Percentiles rank a stretch among this genome's conserved stretches.
These are phyloP conservation scores for Kryphioiulus occultus DNA, from an alignment of 2,888 invertebrate species.

Conservation along the genomic window DNA sequence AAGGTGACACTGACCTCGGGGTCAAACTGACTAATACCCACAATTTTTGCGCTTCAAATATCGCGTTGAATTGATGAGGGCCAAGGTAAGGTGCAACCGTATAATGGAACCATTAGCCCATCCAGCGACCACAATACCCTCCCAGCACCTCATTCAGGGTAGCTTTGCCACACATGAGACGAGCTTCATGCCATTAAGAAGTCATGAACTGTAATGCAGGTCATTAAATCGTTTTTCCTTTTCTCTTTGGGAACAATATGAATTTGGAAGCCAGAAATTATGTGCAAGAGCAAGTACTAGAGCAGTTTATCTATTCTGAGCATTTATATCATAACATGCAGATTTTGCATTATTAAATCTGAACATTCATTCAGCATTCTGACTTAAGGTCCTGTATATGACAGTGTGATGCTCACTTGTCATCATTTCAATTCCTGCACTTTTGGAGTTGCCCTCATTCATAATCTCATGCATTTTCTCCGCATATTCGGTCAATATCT, in stretches of 20 bases:
- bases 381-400: too few relatives aligned
- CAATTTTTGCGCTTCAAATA: slow-evolving; percentile 9
- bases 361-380: too few relatives aligned
- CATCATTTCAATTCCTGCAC: neutral
- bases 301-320: too few relatives aligned
- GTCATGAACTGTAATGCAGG: neutral
- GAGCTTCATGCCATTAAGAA: neutral
- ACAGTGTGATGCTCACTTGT: neutral
- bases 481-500: slow-evolving; percentile 35
- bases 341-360: too few relatives aligned
- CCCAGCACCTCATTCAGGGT: neutral
- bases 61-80: neutral
- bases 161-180: slow-evolving; percentile 1
- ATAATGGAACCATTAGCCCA: slow-evolving; percentile 7
- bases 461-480: slow-evolving; percentile 30
- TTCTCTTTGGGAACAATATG: too few relatives aligned
- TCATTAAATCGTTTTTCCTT: neutral
- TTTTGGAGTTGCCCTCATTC: neutral
- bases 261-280: too few relatives aligned
- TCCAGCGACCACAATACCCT: neutral
- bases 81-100: neutral
- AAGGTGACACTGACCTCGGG: slow-evolving; percentile 15
- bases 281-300: too few relatives aligned
- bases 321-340: too few relatives aligned
- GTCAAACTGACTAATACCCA: neutral